A percentile compares a stretch with the other conserved stretches of the same genome.
Conservation (phyloP, 53 echinoderm and acorn worm genomes). For the Mesocentrotus franciscanus region DNA sequence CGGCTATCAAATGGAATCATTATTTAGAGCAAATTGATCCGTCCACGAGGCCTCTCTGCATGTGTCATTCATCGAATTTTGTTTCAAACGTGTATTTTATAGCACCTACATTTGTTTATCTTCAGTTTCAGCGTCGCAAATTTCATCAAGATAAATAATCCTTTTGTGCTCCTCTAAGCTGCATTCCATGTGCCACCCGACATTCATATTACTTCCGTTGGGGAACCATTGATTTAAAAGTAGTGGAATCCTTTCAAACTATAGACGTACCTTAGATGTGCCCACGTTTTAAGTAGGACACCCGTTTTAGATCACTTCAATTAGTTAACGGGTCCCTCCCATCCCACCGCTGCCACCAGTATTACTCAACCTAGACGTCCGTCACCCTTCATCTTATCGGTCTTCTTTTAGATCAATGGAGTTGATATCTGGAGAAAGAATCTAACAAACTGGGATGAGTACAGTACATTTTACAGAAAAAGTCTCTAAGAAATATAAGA, state of each 20-base stretch:
- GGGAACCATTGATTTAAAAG: not conserved
- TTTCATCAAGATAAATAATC: not conserved
- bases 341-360: conserved; percentile 8
- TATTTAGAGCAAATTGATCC: too few species aligned
- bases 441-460: conserved; percentile 71
- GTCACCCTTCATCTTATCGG: not conserved
- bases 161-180: not conserved
- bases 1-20: too few species aligned
- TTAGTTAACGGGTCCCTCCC: not conserved
- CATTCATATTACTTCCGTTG: not conserved
- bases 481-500: too few species aligned
- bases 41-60: too few species aligned
- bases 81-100: not conserved
- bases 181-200: not conserved
- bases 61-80: not conserved
- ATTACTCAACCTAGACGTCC: not conserved
- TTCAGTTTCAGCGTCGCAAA: not conserved
- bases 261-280: too few species aligned
- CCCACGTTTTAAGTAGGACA: not conserved
- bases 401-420: conserved; percentile 63
- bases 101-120: not conserved
- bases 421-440: conserved; percentile 81
- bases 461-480: too few species aligned
- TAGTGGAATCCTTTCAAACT: not conserved
- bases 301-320: not conserved